A percentile compares a stretch with the other conserved stretches of the same genome.
Evolutionary conservation across 2,113 vertebrate genomes (phyloP).

Genomic region (Zosterops borbonicus): DNA sequence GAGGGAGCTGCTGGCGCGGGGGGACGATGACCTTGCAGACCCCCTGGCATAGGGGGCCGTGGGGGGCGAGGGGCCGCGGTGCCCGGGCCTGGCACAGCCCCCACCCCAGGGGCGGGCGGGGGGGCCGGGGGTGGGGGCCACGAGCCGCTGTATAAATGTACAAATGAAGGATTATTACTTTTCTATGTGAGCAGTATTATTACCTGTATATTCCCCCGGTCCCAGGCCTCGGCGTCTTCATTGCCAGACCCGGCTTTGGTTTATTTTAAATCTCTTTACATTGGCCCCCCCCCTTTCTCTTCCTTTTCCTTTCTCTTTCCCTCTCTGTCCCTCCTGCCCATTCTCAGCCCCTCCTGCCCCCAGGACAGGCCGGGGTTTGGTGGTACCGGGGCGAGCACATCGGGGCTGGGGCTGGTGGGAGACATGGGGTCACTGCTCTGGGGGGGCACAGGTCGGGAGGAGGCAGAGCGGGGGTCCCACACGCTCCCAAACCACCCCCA

Average conservation of each 20-base stretch:
- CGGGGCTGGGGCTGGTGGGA: too few relatives aligned
- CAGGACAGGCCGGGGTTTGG: background rate
- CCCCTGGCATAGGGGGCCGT: constrained; percentile 84
- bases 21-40: constrained; percentile 90
- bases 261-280: background rate
- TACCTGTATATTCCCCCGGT: background rate
- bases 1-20: constrained; percentile 90
- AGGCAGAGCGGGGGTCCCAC: too few relatives aligned
- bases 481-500: too few relatives aligned
- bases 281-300: background rate
- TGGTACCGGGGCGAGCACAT: too few relatives aligned
- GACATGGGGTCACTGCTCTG: too few relatives aligned
- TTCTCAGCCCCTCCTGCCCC: background rate
- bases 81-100: constrained; percentile 19
- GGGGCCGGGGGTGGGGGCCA: background rate
- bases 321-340: background rate
- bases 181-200: background rate
- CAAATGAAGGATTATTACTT: background rate
- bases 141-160: background rate
- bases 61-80: background rate
- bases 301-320: background rate
- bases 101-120: background rate
- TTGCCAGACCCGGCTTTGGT: background rate
- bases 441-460: too few relatives aligned
- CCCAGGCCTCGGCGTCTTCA: background rate